Evolutionary conservation across 2,888 invertebrate species (phyloP), one percentile per base, ranked within the genome.

Genomic region (Megalurothrips usitatus): DNA sequence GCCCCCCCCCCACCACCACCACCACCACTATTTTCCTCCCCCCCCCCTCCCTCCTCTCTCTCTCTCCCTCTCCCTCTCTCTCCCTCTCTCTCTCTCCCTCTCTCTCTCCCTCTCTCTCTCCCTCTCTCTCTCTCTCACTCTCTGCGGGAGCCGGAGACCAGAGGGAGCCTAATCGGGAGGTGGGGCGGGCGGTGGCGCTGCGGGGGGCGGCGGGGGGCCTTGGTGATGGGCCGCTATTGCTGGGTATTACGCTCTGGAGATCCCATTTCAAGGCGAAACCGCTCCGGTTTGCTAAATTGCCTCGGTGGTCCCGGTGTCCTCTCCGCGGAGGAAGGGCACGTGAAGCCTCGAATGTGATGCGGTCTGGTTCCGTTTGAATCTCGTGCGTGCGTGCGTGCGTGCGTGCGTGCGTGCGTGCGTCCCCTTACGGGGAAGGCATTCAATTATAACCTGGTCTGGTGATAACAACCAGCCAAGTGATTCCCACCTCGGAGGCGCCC

Each of bases 31-130:
- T 23, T 49, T 75, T 78, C 28, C 26, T 52, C 52, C 48, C 78
- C 63, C 80, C 28, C 80, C 79, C 49, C 47, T 80, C 80, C 34
- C 78, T n/a, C 79, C 49, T 78, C 81, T 80, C 78, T 11, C 58
- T n/a, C 63, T 68, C 79, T 26, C 26, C 34, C 49, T 63, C 78
- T 79, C 80, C 28, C 80, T 80, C 49, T 79, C 63, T 81, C 58
- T 80, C 48, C 81, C 80, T 81, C 52, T 81, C 78, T 47, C 80
- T 78, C 79, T 23, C 52, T 34, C 58, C n/a, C 80, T 79, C 63
- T 6, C 48, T 26, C 49, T 58, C 78, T 43, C n/a, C 43, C 47
- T 52, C 75, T 58, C 80, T 48, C 80, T 80, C 49, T 79, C 58
- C 79, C 52, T 80, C 47, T 80, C 80, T 81, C 63, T 81, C 78